These are phyloP conservation scores for Drosophila siamana DNA, from an alignment of 2,888 invertebrate species.

Conservation along the genomic window DNA sequence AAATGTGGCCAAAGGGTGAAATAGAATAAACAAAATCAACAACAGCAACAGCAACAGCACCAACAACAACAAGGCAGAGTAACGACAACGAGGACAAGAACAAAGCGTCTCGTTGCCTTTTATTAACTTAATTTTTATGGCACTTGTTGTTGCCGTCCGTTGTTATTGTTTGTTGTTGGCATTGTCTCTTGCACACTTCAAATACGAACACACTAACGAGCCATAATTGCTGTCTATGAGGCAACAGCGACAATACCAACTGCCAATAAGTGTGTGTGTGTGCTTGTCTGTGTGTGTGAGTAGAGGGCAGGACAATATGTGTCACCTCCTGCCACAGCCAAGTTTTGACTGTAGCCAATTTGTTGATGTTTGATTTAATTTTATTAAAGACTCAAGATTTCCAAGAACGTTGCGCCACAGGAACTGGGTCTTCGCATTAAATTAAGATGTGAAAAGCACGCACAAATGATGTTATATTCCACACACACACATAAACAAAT, in stretches of 20 bases:
- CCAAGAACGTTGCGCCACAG: conserved; percentile 52
- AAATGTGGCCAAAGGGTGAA: conserved; percentile 51
- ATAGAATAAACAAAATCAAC: conserved; percentile 68
- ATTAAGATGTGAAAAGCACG: conserved; percentile 25
- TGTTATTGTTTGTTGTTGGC: conserved; percentile 38
- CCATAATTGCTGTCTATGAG: conserved; percentile 81
- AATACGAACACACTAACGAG: conserved; percentile 80
- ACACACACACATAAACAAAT: too few relatives aligned
- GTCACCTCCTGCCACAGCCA: conserved; percentile 5
- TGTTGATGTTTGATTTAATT: conserved; percentile 73
- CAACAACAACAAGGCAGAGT: conserved; percentile 26
- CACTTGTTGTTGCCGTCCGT: conserved; percentile 65
- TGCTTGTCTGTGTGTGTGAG: conserved; percentile 7
- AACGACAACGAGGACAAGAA: conserved; percentile 51
- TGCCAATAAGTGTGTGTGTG: conserved; percentile 41
- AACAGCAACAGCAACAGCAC: conserved; percentile 32
- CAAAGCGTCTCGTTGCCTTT: conserved; percentile 79
- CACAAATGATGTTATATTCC: background rate
- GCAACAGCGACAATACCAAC: conserved; percentile 35
- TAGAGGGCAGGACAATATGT: conserved; percentile 45
- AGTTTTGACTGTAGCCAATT: conserved; percentile 47
- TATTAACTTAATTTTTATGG: conserved; percentile 81
- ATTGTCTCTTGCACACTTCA: conserved; percentile 76
- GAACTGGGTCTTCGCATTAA: conserved; percentile 33
- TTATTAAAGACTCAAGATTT: conserved; percentile 52